Evolutionary conservation across 2,888 invertebrate genomes (phyloP).

Genomic region (Incurvaria masculella): DNA sequence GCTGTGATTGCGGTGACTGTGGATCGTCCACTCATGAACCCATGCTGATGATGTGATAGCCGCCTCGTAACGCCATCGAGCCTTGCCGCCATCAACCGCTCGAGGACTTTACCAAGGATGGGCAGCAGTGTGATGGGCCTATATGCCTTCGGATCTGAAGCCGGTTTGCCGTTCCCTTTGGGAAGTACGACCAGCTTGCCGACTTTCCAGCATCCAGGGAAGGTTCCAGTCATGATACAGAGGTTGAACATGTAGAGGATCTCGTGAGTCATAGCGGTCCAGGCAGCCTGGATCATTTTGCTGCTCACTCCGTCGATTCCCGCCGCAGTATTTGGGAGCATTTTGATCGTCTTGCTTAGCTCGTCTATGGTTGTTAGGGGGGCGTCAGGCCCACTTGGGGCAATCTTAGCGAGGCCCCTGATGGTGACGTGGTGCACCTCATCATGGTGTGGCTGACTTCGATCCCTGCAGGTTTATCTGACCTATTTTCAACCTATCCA

Average conservation of each 20-base stretch:
- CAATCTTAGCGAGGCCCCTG: no score
- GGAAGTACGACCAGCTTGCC: constrained; percentile 2
- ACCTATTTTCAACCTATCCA: background rate
- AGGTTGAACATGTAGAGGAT: background rate
- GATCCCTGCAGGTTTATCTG: background rate
- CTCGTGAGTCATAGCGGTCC: background rate
- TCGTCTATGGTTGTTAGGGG: no score
- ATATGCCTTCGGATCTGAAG: background rate
- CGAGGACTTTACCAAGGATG: constrained; percentile 12
- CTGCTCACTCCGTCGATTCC: background rate
- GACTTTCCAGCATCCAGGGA: constrained; percentile 1
- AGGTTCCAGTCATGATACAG: background rate
- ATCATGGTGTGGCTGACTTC: background rate
- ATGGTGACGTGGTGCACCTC: no score
- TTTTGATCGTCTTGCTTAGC: background rate
- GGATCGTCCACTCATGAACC: constrained; percentile 9
- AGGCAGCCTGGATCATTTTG: no score
- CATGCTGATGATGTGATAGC: constrained; percentile 9
- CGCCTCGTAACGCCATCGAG: background rate
- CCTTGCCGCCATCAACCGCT: constrained; percentile 13
- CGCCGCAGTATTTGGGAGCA: background rate
- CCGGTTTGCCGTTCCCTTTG: constrained; percentile 1
- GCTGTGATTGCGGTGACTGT: constrained; percentile 11
- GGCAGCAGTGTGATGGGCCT: constrained; percentile 11
- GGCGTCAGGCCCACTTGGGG: no score